Conservation (phyloP, 2,888 invertebrate species). For the Lydus trimaculatus region DNA sequence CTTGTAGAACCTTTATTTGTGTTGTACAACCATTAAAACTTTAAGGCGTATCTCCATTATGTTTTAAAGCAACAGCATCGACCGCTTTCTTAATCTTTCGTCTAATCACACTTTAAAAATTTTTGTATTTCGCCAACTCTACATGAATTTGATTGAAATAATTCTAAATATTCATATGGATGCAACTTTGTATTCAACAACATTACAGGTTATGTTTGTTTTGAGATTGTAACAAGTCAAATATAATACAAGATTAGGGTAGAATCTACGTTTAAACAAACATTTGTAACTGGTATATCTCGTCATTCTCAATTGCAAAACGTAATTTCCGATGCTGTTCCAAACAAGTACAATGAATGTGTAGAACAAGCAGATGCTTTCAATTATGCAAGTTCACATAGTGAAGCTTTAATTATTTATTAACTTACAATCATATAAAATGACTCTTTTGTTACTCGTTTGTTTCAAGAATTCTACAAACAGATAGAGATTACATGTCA, state of each 20-base stretch:
- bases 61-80: no score
- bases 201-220: background rate
- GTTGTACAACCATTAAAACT: background rate
- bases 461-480: background rate
- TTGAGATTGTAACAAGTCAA: background rate
- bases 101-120: background rate
- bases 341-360: background rate
- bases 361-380: slow-evolving; percentile 23
- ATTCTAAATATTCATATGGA: no score
- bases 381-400: slow-evolving; percentile 48
- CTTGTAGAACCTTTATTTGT: background rate
- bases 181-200: background rate
- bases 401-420: slow-evolving; percentile 44
- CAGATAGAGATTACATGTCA: background rate
- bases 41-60: background rate
- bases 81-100: no score
- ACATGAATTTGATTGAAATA: no score
- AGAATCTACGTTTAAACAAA: background rate
- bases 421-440: slow-evolving; percentile 28
- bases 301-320: background rate
- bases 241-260: background rate
- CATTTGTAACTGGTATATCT: background rate
- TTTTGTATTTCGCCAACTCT: background rate
- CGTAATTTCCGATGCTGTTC: background rate
- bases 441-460: no score